These are phyloP conservation scores for Cyrtorhinus lividipennis DNA, from an alignment of 1,140 invertebrate species.

Conservation along the genomic window DNA sequence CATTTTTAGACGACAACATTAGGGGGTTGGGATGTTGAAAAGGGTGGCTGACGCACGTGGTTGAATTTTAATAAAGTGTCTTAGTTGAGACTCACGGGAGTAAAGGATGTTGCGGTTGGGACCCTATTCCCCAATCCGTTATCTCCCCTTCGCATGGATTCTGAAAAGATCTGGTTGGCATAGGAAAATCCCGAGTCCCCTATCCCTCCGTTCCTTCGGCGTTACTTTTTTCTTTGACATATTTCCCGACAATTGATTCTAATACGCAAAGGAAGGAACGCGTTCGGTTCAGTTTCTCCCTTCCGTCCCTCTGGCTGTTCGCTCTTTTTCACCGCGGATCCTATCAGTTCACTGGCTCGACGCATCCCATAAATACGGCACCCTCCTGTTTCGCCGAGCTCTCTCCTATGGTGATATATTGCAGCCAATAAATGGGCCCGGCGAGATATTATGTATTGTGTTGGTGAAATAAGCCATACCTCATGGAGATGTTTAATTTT, in stretches of 20 bases:
- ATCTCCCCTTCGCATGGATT: conserved; percentile 6
- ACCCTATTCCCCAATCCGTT: background rate
- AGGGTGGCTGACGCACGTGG: background rate
- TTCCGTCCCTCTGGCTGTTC: background rate
- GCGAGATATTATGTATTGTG: too few species aligned
- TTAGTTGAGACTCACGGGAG: background rate
- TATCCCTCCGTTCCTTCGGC: background rate
- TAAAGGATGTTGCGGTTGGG: background rate
- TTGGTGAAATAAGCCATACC: too few species aligned
- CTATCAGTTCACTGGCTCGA: background rate
- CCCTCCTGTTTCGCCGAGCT: too few species aligned
- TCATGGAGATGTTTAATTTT: too few species aligned
- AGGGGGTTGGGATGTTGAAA: background rate
- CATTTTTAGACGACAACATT: conserved; percentile 5
- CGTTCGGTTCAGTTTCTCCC: background rate
- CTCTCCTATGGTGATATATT: too few species aligned
- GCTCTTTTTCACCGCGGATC: background rate
- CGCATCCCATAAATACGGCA: too few species aligned
- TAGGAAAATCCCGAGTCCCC: background rate
- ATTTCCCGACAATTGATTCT: background rate
- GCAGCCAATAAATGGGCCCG: too few species aligned
- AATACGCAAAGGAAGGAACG: background rate
- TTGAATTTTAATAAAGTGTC: conserved; percentile 6
- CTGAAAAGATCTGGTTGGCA: background rate
- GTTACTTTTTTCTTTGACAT: background rate